A percentile compares a stretch with the other conserved stretches of the same genome.
These are phyloP conservation scores for Rhinichthys osculus DNA, from an alignment of 2,797 vertebrate genomes.

Conservation along the genomic window DNA sequence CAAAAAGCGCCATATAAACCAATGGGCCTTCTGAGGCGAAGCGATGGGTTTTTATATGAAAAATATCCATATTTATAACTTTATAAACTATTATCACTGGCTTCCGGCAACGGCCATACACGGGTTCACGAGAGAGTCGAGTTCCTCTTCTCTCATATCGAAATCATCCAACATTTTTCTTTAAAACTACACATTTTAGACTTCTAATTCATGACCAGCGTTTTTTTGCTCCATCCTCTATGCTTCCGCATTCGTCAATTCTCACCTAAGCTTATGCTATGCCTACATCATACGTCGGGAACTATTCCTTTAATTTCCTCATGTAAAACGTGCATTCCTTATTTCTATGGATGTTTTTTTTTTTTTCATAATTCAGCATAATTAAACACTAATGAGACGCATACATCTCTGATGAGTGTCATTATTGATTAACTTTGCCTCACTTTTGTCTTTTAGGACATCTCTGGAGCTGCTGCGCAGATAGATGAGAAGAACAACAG, in stretches of 20 bases:
- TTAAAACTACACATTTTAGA: neutral
- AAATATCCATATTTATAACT: neutral
- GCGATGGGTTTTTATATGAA: neutral
- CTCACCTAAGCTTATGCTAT: neutral
- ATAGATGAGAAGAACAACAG: constrained; percentile 81
- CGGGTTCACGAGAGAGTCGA: neutral
- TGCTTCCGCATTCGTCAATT: neutral
- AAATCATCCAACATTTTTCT: neutral
- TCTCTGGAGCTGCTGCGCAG: constrained; percentile 76
- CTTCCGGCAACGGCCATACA: neutral
- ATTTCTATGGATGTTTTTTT: neutral
- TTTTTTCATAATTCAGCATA: neutral
- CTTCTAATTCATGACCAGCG: neutral
- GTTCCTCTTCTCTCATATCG: neutral
- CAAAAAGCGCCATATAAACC: fast-evolving
- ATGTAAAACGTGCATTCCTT: neutral
- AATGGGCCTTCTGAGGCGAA: neutral
- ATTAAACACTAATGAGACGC: neutral
- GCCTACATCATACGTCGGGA: neutral
- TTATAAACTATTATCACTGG: neutral
- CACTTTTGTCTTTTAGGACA: constrained; percentile 78
- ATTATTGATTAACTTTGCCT: neutral
- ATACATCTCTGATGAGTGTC: neutral
- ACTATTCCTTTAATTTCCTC: neutral
- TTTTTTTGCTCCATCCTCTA: neutral